A percentile compares a stretch with the other conserved stretches of the same genome.
Evolutionary conservation across 2,888 invertebrate species (phyloP).

Genomic region (Sialis fuliginosa): DNA sequence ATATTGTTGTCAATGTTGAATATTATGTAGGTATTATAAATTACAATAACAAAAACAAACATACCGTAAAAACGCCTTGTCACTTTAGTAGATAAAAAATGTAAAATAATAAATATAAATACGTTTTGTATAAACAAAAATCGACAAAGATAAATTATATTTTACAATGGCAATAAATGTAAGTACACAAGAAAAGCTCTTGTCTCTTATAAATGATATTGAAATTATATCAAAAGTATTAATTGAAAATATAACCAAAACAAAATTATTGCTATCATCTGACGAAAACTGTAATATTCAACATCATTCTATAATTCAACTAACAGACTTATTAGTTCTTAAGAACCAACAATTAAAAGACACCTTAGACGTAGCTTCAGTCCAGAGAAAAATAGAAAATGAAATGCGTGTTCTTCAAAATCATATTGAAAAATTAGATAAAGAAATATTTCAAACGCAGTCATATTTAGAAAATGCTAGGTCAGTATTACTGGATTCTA

Average conservation of each 20-base stretch:
- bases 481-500: conserved; percentile 80
- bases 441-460: conserved; percentile 80
- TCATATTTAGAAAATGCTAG: conserved; percentile 90
- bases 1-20: too few relatives aligned
- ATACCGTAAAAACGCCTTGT: too few relatives aligned
- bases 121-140: too few relatives aligned
- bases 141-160: too few relatives aligned
- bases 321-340: conserved; percentile 71
- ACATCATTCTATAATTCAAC: conserved; percentile 29
- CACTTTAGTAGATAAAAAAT: too few relatives aligned
- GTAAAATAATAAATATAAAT: too few relatives aligned
- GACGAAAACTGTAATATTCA: conserved; percentile 46
- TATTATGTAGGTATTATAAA: too few relatives aligned
- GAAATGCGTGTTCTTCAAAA: conserved; percentile 75
- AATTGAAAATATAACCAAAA: conserved; percentile 79
- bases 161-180: conserved; percentile 60
- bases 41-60: too few relatives aligned
- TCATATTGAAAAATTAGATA: conserved; percentile 83
- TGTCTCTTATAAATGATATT: conserved; percentile 74
- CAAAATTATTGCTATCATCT: conserved; percentile 69
- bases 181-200: conserved; percentile 71
- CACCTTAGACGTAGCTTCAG: conserved; percentile 63
- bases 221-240: conserved; percentile 84
- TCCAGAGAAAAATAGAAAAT: conserved; percentile 82
- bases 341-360: conserved; percentile 82